These are phyloP conservation scores for Sapayoa aenigma DNA, from an alignment of 2,113 vertebrate genomes.

Conservation along the genomic window DNA sequence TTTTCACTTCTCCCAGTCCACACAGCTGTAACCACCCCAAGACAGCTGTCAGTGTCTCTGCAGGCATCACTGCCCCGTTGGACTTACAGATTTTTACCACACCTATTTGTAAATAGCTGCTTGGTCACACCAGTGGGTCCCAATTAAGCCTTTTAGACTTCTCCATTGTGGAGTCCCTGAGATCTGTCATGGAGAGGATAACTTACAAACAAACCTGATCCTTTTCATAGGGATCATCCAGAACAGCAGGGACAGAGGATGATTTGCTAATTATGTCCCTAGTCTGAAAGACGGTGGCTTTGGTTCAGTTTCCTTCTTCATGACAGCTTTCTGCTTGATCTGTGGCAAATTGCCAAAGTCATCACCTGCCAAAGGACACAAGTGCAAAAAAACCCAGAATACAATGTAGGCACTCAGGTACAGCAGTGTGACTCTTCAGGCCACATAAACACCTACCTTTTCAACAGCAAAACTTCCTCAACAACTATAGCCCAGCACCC, in stretches of 20 bases:
- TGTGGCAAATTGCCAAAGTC: background rate
- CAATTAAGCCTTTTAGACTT: background rate
- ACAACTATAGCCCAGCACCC: background rate
- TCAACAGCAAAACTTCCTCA: background rate
- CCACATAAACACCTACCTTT: fast-evolving
- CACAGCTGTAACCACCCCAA: background rate
- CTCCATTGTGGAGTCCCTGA: background rate
- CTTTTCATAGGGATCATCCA: background rate
- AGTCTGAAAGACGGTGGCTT: background rate
- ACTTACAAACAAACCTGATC: background rate
- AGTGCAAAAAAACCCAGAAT: background rate
- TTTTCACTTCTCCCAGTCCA: background rate
- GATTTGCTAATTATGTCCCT: background rate
- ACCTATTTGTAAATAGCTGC: background rate
- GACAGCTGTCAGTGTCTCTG: background rate
- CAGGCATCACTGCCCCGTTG: background rate
- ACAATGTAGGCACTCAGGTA: background rate
- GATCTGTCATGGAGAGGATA: background rate
- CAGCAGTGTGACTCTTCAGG: background rate
- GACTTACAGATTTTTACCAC: background rate
- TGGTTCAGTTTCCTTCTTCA: background rate
- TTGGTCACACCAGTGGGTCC: background rate
- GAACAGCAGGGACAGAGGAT: background rate
- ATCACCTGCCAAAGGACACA: background rate
- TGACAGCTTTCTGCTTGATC: background rate